Evolutionary conservation across 2,888 invertebrate species (phyloP), one percentile per base, ranked within the genome.

Genomic region (Apotomis capreana): DNA sequence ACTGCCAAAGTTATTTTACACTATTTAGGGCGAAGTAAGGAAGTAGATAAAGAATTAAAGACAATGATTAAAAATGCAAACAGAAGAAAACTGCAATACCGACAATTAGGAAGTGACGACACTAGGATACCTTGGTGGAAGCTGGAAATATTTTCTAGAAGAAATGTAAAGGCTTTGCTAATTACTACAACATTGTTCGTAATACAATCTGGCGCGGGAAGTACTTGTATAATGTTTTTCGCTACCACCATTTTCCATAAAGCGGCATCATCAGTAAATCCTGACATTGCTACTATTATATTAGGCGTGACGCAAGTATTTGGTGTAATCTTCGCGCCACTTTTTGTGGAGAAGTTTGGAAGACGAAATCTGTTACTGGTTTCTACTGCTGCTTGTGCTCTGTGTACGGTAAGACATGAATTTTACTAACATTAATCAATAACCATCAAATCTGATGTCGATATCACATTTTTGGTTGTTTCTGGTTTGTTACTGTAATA

Each of bases 191-290:
- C 78, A 10, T 67, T 86, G 3, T 77, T 79, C 3, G 70, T 81
- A 0, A 79, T 85, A 4, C 85, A 85, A 60, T 80, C 84, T 26
- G 74, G 77, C 0, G 83, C 85, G 69, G 87, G 86, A n/a, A 79
- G 84, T 0, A 77, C 81, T 0, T 79, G 80, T 0, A 79, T 86
- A 0, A 57, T 83, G 12, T 83, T 83, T 60, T 86, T 84, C 65
- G 80, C 84, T 0, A 86, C 83, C 0, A 81, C 82, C 0, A 86
- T 87, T 36, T 87, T 86, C 40, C 68, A 80, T 4, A 59, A 79
- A 13, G 83, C 86, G 10, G 83, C 79, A 0, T 85, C 85, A 0
- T 77, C 82, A 0, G 77, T 87, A 0, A 63, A 79, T 10, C 82
- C 85, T 2, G 76, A 84, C 70, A 62, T 85, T 65, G 84, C 83